A percentile compares a stretch with the other conserved stretches of the same genome.
These are phyloP conservation scores for Rhingia campestris DNA, from an alignment of 2,888 invertebrate genomes.

Conservation along the genomic window DNA sequence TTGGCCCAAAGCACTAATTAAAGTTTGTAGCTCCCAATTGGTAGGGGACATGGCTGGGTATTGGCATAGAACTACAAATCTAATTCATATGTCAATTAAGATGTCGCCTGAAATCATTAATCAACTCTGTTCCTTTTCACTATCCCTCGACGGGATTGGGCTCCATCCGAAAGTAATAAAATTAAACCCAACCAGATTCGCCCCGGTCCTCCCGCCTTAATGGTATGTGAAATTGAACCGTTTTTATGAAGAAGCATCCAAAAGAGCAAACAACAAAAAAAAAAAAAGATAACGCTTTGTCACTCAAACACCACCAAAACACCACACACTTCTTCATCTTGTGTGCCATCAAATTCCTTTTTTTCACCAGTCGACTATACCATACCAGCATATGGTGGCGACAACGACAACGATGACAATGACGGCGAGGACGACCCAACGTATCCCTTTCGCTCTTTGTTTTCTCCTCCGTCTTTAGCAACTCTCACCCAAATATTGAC, in stretches of 20 bases:
- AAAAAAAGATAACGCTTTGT: constrained; percentile 71
- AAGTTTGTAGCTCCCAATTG: neutral
- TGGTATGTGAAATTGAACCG: constrained; percentile 73
- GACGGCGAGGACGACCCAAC: constrained; percentile 40
- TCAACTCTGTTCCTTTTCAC: constrained; percentile 61
- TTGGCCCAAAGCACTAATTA: constrained; percentile 26
- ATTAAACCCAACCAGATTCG: constrained; percentile 60
- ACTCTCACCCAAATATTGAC: constrained; percentile 71
- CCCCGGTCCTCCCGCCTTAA: constrained; percentile 30
- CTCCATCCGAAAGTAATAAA: constrained; percentile 65
- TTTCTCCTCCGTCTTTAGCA: constrained; percentile 66
- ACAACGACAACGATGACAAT: constrained; percentile 29
- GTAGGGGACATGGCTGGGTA: neutral
- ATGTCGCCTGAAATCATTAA: constrained; percentile 65
- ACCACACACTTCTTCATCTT: constrained; percentile 38
- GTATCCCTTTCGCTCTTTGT: constrained; percentile 60
- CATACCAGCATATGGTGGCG: constrained; percentile 50
- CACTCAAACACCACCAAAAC: constrained; percentile 67
- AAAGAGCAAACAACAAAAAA: constrained; percentile 68
- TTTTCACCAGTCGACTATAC: constrained; percentile 15
- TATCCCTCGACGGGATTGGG: constrained; percentile 25
- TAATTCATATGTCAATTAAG: constrained; percentile 68
- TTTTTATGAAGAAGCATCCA: constrained; percentile 70
- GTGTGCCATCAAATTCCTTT: constrained; percentile 55
- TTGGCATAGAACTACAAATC: constrained; percentile 31